phyloP scores from a whole-genome alignment of 2,113 vertebrate species.

The Theristicus caerulescens region DNA sequence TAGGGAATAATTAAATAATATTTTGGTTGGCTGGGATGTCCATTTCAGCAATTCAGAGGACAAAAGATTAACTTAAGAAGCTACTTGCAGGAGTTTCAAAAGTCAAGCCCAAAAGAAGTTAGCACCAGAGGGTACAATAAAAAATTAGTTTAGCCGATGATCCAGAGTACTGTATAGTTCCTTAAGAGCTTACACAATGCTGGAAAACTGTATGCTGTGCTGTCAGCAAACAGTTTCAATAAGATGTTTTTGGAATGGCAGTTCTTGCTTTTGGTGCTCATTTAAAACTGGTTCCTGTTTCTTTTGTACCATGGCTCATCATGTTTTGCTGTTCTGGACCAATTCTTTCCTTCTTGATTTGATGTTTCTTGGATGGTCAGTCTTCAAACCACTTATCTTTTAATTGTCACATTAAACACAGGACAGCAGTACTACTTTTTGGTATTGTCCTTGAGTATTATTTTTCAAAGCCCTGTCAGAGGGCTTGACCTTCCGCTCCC shows the following conservation, averaged over 20 bases:
- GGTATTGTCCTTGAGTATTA: background rate
- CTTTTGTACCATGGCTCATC: background rate
- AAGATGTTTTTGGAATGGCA: background rate
- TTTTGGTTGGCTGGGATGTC: background rate
- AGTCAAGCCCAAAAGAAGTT: background rate
- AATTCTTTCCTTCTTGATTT: constrained; percentile 1
- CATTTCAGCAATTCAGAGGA: background rate
- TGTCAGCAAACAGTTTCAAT: background rate
- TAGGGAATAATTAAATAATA: background rate
- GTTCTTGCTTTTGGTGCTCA: background rate
- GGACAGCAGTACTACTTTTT: background rate
- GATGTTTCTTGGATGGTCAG: background rate
- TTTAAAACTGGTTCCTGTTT: background rate
- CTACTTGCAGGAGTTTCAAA: background rate
- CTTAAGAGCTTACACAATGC: background rate
- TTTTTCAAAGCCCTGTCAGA: background rate
- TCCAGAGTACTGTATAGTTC: background rate
- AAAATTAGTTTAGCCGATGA: background rate
- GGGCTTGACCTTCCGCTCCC: background rate
- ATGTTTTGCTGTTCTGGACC: background rate
- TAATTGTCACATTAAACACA: background rate
- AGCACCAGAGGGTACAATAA: background rate
- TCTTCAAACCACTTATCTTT: background rate
- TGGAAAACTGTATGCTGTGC: background rate
- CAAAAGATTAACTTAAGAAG: background rate